Conservation (phyloP, 2,797 vertebrate genomes). For the Pseudochaenichthys georgianus region DNA sequence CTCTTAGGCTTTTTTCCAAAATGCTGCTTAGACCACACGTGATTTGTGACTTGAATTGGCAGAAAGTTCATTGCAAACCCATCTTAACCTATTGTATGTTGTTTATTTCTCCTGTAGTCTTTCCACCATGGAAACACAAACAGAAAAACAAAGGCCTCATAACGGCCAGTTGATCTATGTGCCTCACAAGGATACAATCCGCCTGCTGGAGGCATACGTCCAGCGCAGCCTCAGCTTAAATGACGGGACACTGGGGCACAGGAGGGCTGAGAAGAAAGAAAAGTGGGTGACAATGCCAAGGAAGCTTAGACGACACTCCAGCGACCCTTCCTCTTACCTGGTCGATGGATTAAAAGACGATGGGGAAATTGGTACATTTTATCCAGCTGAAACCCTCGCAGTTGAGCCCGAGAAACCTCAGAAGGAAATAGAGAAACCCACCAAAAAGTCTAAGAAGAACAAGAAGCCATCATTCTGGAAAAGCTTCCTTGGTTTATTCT, state of each 20-base stretch:
- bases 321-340: conserved; percentile 73
- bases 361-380: neutral
- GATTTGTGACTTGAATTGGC: neutral
- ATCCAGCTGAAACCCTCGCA: fast-evolving
- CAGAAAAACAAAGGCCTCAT: conserved; percentile 20
- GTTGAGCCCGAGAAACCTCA: fast-evolving
- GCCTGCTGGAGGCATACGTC: conserved; percentile 86
- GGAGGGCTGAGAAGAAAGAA: conserved; percentile 21
- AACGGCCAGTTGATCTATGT: conserved; percentile 82
- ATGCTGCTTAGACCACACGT: neutral
- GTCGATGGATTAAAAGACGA: neutral
- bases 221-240: conserved; percentile 85
- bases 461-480: conserved; percentile 83
- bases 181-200: conserved; percentile 83
- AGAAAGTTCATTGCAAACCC: neutral
- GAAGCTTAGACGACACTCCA: conserved; percentile 72
- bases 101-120: conserved; percentile 23
- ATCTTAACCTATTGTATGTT: neutral
- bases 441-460: conserved; percentile 73
- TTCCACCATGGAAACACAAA: conserved; percentile 61
- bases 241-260: conserved; percentile 42
- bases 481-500: conserved; percentile 80
- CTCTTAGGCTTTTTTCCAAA: neutral
- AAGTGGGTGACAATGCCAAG: conserved; percentile 74
- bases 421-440: conserved; percentile 14